Base-by-base conservation (phyloP, 2,797 vertebrate genomes). In the Pangasius djambal region DNA sequence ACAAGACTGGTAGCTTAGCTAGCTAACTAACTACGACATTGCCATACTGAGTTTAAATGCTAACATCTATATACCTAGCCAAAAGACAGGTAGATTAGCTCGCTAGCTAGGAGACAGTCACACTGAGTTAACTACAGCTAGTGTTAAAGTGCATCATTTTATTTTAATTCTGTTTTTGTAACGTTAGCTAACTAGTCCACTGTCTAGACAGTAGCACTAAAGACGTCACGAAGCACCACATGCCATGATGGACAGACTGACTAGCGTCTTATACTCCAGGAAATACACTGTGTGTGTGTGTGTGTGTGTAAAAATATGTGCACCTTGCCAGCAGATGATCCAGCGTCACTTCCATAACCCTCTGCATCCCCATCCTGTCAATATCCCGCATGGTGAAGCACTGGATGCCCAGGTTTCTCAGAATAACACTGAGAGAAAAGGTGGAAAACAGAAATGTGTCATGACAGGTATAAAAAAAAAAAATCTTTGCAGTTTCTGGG, bases 331-430 rank as follows among this genome's bases (percentile, higher is more conserved):
- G 93, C 61, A 99, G 97, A 87, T 97, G 96, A 91, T 99, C 98
- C 52, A 99, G 94, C 2, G 98, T 97, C 91, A 96, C 97, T 93
- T 99, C 99, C 98, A 99, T 99, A 90, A 99, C 98, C 91, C 98
- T 98, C 81, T 97, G 97, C 91, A 99, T 99, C 90, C 99, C 99
- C 72, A 99, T 95, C 90, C 95, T 95, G 96, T 99, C 98, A 7
- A 99, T 97, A 57, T 99, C 98, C 90, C 98, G 97, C 98, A 99
- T 99, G 89, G 97, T 98, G 94, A 98, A 99, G 94, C 97, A 98
- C 88, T 97, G 97, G 93, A 99, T 98, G 48, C 97, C 97, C 82
- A 98, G 96, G 85, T 95, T 97, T 95, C 99, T 99, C 93, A 99
- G 93, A 94, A 98, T 97, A 90, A 97, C 96, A 93, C 99, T 99